A percentile compares a stretch with the other conserved stretches of the same genome.
Evolutionary conservation across 2,797 vertebrate species (phyloP).

Genomic region (Lacerta viridis): DNA sequence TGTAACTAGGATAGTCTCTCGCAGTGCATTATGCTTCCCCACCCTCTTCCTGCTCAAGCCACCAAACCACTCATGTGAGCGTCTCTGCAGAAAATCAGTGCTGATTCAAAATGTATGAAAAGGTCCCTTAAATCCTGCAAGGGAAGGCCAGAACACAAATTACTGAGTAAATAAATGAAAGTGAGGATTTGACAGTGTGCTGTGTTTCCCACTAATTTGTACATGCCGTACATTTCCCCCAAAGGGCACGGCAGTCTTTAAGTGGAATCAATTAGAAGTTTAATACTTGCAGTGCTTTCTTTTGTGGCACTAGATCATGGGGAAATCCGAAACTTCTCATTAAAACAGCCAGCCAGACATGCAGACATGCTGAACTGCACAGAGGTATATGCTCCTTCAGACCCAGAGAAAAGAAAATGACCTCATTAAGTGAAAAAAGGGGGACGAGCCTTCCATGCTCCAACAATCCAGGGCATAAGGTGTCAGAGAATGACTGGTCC

Average conservation of each 20-base stretch:
- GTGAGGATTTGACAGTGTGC: conserved; percentile 49
- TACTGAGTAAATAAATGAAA: conserved; percentile 33
- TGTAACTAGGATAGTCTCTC: too few species aligned
- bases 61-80: not conserved
- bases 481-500: not conserved
- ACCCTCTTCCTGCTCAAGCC: not conserved
- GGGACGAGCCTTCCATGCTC: not conserved
- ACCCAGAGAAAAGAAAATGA: conserved; percentile 17
- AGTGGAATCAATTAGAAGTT: conserved; percentile 44
- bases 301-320: not conserved
- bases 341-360: conserved; percentile 1
- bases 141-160: conserved; percentile 21
- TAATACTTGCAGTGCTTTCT: conserved; percentile 19
- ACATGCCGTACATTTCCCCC: conserved; percentile 31
- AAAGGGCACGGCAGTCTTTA: conserved; percentile 37
- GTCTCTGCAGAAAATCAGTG: not conserved
- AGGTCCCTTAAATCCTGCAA: conserved; percentile 3
- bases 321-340: conserved; percentile 31
- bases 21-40: not conserved
- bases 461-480: not conserved
- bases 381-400: not conserved
- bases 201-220: conserved; percentile 18
- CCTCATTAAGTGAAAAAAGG: not conserved
- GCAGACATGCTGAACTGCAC: not conserved
- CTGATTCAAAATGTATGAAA: not conserved